These are phyloP conservation scores for Oostethus manadensis DNA, from an alignment of 2,113 vertebrate genomes.

Conservation along the genomic window DNA sequence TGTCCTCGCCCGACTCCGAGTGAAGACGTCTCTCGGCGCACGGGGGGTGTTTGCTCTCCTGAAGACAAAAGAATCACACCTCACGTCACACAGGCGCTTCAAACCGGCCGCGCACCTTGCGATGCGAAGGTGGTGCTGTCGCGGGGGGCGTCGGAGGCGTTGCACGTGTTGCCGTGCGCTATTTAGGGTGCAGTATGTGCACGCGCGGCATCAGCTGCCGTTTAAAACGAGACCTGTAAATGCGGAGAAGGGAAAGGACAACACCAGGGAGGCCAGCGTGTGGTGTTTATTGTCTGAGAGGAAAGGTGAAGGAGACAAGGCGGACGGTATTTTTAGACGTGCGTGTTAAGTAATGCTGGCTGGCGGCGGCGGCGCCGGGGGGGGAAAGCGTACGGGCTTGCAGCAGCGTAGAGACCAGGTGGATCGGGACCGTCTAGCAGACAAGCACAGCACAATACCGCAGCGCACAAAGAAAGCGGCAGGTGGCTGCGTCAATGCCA, in stretches of 20 bases:
- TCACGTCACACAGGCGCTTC: constrained; percentile 12
- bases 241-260: constrained; percentile 52
- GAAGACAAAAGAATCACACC: constrained; percentile 18
- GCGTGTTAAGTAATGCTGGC: too few relatives aligned
- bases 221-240: constrained; percentile 49
- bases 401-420: constrained; percentile 19
- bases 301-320: constrained; percentile 31
- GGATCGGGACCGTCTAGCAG: constrained; percentile 35
- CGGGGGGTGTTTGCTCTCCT: constrained; percentile 61
- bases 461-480: constrained; percentile 55
- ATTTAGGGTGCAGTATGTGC: constrained; percentile 47
- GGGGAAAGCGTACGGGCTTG: not conserved
- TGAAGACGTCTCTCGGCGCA: constrained; percentile 41
- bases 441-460: constrained; percentile 37
- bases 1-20: constrained; percentile 47
- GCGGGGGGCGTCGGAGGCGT: constrained; percentile 18
- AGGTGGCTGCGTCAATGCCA: constrained; percentile 63
- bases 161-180: constrained; percentile 10
- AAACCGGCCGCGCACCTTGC: not conserved
- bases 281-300: constrained; percentile 46
- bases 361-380: too few relatives aligned
- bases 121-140: constrained; percentile 37
- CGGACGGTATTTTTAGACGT: not conserved
- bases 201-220: constrained; percentile 49
- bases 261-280: constrained; percentile 26